Evolutionary conservation across 1,140 invertebrate species (phyloP), one percentile per base, ranked within the genome.

Genomic region (Musca domestica): DNA sequence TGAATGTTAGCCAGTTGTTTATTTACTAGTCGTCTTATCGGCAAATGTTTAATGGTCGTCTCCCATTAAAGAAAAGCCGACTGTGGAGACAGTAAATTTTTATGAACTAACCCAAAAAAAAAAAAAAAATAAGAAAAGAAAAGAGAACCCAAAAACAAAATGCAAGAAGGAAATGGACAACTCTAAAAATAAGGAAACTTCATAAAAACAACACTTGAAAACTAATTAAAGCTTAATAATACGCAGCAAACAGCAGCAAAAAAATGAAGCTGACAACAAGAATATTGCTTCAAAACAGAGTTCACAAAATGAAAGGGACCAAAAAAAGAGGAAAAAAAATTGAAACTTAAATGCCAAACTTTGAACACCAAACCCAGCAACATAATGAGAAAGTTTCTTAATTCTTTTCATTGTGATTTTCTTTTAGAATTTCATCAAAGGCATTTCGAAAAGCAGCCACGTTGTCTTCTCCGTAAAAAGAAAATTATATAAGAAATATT

Each of bases 151-250:
- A 56, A 30, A 67, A 22, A 34, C 17, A 54, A 52, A 34, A 34
- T 47, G 10, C n/a, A n/a, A 41, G 30, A 66, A 7, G 19, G 51
- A 17, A 49, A 20, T 19, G 17, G 22, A 23, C 58, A 61, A 63
- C 58, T 51, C 48, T 19, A 27, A 34, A 52, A 66, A 23, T 20
- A 48, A 73, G 74, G 74, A 74, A 68, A 75, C 70, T 78, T 68
- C 68, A 78, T 78, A 74, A 78, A 78, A 78, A 74, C 69, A 76
- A 71, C 77, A 79, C 77, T 79, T 79, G 77, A 79, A 77, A 79
- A 79, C 77, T 79, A 79, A 79, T 79, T 79, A 79, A 79, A 79
- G 77, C 75, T 75, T 77, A 79, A 79, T 79, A 79, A 77, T 74
- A 73, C 70, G 71, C 68, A 74, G 30, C 1, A 56, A 56, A 56